These are phyloP conservation scores for Emys orbicularis DNA, from an alignment of 2,797 vertebrate species.

Conservation along the genomic window DNA sequence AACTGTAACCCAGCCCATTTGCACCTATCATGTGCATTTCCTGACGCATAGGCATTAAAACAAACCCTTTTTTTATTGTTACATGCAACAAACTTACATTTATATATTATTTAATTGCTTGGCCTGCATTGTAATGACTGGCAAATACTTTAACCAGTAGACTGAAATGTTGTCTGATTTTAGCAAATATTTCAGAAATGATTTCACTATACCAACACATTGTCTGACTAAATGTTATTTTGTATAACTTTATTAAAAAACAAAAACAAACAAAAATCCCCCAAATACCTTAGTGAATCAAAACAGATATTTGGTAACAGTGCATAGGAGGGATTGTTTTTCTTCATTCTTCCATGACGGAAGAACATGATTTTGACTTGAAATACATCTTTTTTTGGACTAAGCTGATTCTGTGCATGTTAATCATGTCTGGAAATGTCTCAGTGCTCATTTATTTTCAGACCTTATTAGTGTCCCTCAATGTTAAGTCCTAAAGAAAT, in stretches of 20 bases:
- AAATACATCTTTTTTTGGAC: background rate
- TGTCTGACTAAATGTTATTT: background rate
- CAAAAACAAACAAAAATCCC: background rate
- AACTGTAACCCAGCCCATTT: too few species aligned
- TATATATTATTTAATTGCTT: background rate
- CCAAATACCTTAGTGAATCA: background rate
- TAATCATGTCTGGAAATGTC: background rate
- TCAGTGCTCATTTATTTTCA: background rate
- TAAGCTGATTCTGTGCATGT: background rate
- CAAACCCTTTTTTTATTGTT: background rate
- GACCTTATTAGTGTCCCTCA: background rate
- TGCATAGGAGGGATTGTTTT: background rate
- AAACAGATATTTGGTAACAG: fast-evolving
- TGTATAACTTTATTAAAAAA: background rate
- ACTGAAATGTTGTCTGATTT: background rate
- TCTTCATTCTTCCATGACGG: background rate
- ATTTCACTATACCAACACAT: background rate
- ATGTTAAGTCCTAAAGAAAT: background rate
- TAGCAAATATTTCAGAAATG: background rate
- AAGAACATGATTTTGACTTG: background rate
- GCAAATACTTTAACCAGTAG: background rate
- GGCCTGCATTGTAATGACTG: background rate
- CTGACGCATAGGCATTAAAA: background rate
- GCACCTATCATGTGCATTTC: background rate
- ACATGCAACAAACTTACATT: too few species aligned